Evolutionary conservation across 2,888 invertebrate genomes (phyloP), one percentile per base, ranked within the genome.

Genomic region (Parapristionchus giblindavisi): DNA sequence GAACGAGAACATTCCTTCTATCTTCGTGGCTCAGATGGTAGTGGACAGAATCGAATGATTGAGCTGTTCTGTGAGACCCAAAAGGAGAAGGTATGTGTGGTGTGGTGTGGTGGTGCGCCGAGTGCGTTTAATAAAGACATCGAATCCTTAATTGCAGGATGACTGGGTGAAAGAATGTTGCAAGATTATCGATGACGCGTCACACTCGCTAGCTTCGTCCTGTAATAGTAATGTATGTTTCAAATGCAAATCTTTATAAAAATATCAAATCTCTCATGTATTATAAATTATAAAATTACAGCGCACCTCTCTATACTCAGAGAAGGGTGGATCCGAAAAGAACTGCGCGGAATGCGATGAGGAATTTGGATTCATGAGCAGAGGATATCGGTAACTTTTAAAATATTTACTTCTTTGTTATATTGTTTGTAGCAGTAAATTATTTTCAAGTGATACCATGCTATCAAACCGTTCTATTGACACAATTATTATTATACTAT

Each of bases 1-100:
- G 91, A 91, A 86, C 91, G 91, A 11, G 91, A 91, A 58, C 91
- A 92, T 85, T 91, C 92, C 1, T 92, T 92, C 88, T 91, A 92
- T 84, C 89, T 92, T 52, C 89, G 91, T 1, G 87, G 87, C 11
- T 79, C 84, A 8, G 84, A 87, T 75, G 80, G 43, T 43, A 83
- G 81, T 3, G 86, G 86, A 4, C 79, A 80, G 27, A 40, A 36
- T 27, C 76, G 85, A 32, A 84, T 85, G 40, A 82, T 87, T 11
- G 85, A 86, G 75, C 76, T 86, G 48, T 87, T 83, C 75, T 82
- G 83, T 51, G 79, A 80, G 6, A 83, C 80, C 0, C 83, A 84
- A 51, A 77, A 79, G 63, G 87, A 84, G 74, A 87, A 87, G 75
- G 73, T 61, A 11, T 48, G 48, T 14, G 21, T 14, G 48, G 48